These are phyloP conservation scores for Bubo scandiacus DNA, from an alignment of 2,113 vertebrate genomes.

Conservation along the genomic window DNA sequence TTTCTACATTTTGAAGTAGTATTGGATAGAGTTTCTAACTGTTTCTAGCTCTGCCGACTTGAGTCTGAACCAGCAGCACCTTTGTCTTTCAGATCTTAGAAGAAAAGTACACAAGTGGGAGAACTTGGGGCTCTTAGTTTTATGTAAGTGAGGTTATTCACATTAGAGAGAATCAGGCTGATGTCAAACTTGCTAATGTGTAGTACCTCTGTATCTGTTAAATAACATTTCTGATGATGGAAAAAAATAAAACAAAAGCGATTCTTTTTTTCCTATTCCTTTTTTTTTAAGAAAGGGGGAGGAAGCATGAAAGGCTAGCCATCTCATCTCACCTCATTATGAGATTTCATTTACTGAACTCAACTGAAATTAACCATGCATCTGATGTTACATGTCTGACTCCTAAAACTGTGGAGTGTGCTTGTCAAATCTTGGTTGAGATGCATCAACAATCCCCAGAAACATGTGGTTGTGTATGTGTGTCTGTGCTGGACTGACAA, in stretches of 20 bases:
- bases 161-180: neutral
- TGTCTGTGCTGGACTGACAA: neutral
- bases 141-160: neutral
- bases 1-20: neutral
- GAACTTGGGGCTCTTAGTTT: neutral
- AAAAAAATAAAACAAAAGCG: neutral
- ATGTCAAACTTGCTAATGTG: fast-evolving
- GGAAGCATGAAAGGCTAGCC: neutral
- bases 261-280: neutral
- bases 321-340: neutral
- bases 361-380: neutral
- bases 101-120: neutral
- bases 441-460: neutral
- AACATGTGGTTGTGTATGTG: fast-evolving
- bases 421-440: neutral
- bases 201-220: neutral
- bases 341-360: neutral
- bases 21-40: neutral
- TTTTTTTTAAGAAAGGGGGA: neutral
- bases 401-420: neutral
- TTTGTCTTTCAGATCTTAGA: neutral
- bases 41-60: neutral
- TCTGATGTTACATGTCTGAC: neutral
- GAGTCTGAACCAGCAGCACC: neutral
- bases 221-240: neutral